A percentile compares a stretch with the other conserved stretches of the same genome.
Conservation (phyloP, 2,888 invertebrate genomes). For the Cryptus viduatorius region DNA sequence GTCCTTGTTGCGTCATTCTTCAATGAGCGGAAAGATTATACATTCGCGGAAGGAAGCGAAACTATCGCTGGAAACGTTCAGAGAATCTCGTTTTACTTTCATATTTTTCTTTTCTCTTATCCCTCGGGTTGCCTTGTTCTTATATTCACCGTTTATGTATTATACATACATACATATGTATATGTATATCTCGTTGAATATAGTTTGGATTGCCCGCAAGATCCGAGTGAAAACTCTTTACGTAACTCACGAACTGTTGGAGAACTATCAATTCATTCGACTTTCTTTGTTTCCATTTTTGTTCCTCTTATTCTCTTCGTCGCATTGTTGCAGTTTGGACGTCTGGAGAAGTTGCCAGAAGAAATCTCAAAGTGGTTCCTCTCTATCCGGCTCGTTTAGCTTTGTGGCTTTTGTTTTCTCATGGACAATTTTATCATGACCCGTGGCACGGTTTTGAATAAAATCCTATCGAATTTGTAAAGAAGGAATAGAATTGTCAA, state of each 20-base stretch:
- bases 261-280: slow-evolving; percentile 38
- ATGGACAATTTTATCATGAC: background rate
- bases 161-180: background rate
- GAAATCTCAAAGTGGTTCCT: slow-evolving; percentile 21
- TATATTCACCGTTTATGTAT: background rate
- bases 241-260: slow-evolving; percentile 6
- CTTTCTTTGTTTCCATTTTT: slow-evolving; percentile 23
- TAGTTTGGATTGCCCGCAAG: slow-evolving; percentile 26
- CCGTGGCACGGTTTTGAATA: background rate
- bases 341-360: slow-evolving; percentile 29
- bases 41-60: background rate
- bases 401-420: background rate
- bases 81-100: background rate
- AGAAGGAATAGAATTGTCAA: background rate
- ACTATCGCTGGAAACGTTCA: background rate
- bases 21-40: background rate
- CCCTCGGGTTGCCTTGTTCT: background rate
- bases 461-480: background rate
- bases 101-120: slow-evolving; percentile 14
- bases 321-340: slow-evolving; percentile 4
- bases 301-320: slow-evolving; percentile 12
- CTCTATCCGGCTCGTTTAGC: background rate
- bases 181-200: background rate
- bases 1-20: background rate
- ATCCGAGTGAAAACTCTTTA: slow-evolving; percentile 26